A percentile compares a stretch with the other conserved stretches of the same genome.
Conservation (phyloP, 1,140 invertebrate species). For the Temnothorax longispinosus region DNA sequence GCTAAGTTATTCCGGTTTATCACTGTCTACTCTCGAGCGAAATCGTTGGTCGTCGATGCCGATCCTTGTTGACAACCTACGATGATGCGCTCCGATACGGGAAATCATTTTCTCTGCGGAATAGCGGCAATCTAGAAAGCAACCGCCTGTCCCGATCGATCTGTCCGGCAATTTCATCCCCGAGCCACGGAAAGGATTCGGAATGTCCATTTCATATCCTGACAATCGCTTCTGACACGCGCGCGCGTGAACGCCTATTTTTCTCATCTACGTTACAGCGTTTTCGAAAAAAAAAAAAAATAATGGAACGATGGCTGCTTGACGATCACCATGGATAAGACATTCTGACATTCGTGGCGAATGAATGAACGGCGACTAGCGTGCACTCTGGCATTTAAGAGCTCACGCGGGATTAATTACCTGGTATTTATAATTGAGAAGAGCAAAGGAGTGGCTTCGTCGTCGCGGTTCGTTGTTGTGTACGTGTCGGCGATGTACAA, state of each 20-base stretch:
- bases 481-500: conserved; percentile 55
- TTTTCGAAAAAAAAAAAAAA: background rate
- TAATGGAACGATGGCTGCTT: background rate
- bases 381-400: background rate
- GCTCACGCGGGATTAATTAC: conserved; percentile 44
- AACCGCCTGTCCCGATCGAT: conserved; percentile 57
- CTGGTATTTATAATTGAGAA: conserved; percentile 36
- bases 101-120: conserved; percentile 64
- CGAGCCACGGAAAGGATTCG: conserved; percentile 22
- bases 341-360: background rate
- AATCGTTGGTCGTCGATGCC: conserved; percentile 2
- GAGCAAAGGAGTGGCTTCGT: conserved; percentile 11
- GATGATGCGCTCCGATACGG: background rate
- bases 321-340: background rate
- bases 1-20: conserved; percentile 9
- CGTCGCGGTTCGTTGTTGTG: conserved; percentile 43
- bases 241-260: background rate
- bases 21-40: conserved; percentile 1
- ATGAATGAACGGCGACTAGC: background rate
- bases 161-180: conserved; percentile 6
- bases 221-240: conserved; percentile 26
- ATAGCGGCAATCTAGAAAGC: conserved; percentile 50
- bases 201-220: conserved; percentile 53
- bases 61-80: conserved; percentile 25
- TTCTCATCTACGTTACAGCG: background rate